Evolutionary conservation across 2,113 vertebrate species (phyloP), one percentile per base, ranked within the genome.

Genomic region (Prunella fulvescens): DNA sequence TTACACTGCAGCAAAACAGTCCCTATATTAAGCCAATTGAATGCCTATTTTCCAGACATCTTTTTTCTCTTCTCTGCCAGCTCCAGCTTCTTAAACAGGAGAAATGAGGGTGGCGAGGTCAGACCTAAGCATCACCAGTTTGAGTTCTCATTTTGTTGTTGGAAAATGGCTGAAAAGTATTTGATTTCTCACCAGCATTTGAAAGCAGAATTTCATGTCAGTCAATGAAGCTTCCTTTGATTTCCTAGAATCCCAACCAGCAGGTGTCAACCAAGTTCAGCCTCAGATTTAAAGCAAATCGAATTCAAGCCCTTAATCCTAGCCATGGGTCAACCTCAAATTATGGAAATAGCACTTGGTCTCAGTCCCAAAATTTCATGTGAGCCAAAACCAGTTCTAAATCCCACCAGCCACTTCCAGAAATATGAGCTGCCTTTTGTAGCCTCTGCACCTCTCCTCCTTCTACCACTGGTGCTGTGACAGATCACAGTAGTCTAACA

Each of bases 21-120:
- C 88, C 94, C 72, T 94, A 37, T 87, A 96, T 98, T 97, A 98
- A 98, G 97, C 95, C 97, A 98, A 98, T 81, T 98, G 95, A 93
- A 96, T 96, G 96, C 94, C 96, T 94, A 97, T 97, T 98, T 97
- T 91, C 93, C 81, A 97, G 96, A 97, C 66, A 31, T 72, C 76
- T 92, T 95, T 88, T 26, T 95, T 85, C 66, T 87, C 88, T 86
- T 95, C 79, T 83, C 28, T 80, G 81, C 51, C 29, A 31, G 9
- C 35, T 26, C 66, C 77, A 54, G 47, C 73, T 95, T 94, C 93
- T 95, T 93, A 92, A 94, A 94, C 87, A 97, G 65, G 81, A 95
- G 62, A 91, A 96, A 88, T 44, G 40, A 86, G 65, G 72, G 85
- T 65, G n/a, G 18, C 70, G 74, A 96, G 96, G 91, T 96, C 33